These are phyloP conservation scores for Spatulosminthurus flaviceps DNA, from an alignment of 2,888 invertebrate genomes.

Conservation along the genomic window DNA sequence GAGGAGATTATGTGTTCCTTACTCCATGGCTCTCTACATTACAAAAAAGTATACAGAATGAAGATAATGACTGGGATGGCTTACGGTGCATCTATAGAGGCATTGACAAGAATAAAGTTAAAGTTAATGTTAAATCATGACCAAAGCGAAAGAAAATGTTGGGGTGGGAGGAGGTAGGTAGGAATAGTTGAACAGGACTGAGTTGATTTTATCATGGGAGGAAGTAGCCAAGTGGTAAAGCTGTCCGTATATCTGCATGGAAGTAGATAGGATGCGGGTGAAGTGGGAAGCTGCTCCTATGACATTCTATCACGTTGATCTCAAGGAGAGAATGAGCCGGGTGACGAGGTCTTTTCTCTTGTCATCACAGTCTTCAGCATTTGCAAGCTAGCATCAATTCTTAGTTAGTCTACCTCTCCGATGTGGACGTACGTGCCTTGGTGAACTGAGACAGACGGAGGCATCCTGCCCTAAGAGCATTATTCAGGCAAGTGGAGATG, in stretches of 20 bases:
- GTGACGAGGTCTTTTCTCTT: slow-evolving; percentile 36
- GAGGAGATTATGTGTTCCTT: no score
- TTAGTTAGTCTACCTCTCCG: neutral
- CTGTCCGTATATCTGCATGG: neutral
- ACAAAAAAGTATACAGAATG: no score
- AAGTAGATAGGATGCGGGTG: slow-evolving; percentile 29
- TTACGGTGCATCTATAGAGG: no score
- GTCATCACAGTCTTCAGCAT: slow-evolving; percentile 41
- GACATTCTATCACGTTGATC: slow-evolving; percentile 55
- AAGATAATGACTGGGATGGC: no score
- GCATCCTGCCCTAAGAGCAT: slow-evolving; percentile 18
- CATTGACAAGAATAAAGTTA: neutral
- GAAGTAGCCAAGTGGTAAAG: slow-evolving; percentile 2
- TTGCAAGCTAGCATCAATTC: slow-evolving; percentile 20
- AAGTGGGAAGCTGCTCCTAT: slow-evolving; percentile 44
- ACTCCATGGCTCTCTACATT: no score
- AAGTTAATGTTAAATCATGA: neutral
- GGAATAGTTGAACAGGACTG: neutral
- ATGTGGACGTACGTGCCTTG: slow-evolving; percentile 21
- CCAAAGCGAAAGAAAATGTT: neutral
- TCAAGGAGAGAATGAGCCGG: slow-evolving; percentile 37
- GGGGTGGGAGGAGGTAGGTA: neutral
- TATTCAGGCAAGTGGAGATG: slow-evolving; percentile 19
- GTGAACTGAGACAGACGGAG: slow-evolving; percentile 8
- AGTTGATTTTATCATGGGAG: neutral